Conservation (phyloP, 2,888 invertebrate genomes). For the Cheilosia urbana region DNA sequence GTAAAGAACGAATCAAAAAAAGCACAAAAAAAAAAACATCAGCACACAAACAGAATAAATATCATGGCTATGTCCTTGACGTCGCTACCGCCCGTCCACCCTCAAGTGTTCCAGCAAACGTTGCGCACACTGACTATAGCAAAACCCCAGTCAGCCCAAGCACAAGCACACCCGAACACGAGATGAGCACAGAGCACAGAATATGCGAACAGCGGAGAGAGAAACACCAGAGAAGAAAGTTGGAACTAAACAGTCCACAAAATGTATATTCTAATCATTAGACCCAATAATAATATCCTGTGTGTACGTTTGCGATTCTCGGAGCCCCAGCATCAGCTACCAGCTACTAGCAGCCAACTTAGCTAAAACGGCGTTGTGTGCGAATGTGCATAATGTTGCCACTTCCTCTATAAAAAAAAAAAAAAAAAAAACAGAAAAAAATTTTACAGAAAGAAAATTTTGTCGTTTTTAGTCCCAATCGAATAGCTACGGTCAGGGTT, state of each 20-base stretch:
- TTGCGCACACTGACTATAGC: slow-evolving; percentile 3
- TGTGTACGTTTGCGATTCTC: slow-evolving; percentile 29
- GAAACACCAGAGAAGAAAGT: slow-evolving; percentile 12
- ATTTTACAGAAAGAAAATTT: slow-evolving; percentile 18
- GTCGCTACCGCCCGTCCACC: slow-evolving; percentile 54
- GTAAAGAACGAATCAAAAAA: neutral
- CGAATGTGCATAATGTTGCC: slow-evolving; percentile 61
- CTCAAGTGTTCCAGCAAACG: slow-evolving; percentile 34
- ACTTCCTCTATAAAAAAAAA: slow-evolving; percentile 61
- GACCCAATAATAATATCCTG: slow-evolving; percentile 66
- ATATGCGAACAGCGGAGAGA: neutral
- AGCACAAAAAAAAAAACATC: neutral
- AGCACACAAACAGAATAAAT: slow-evolving; percentile 48
- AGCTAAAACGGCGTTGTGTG: slow-evolving; percentile 48
- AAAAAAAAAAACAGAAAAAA: neutral
- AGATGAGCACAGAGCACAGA: neutral
- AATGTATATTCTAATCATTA: slow-evolving; percentile 62
- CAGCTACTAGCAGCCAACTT: slow-evolving; percentile 25
- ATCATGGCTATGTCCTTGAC: slow-evolving; percentile 69
- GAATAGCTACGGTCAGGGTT: slow-evolving; percentile 14
- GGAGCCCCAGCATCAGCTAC: slow-evolving; percentile 16
- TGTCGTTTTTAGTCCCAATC: slow-evolving; percentile 21
- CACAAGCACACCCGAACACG: too few relatives aligned
- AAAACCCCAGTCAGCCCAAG: neutral
- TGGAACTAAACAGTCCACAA: slow-evolving; percentile 40